Conservation (phyloP, 2,797 vertebrate genomes). For the Carcharodon carcharias region DNA sequence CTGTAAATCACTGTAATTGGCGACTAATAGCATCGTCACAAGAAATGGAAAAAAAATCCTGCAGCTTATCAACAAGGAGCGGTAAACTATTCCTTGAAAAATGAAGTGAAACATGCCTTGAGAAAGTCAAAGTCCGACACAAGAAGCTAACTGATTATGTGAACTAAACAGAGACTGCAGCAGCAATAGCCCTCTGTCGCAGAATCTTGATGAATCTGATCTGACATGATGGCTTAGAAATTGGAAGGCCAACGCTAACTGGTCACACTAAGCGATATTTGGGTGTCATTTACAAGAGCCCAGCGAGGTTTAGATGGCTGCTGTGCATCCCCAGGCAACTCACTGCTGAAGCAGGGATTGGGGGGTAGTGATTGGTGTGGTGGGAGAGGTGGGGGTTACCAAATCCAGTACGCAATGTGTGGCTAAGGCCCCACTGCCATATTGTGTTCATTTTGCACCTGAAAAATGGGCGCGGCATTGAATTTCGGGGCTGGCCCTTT, state of each 20-base stretch:
- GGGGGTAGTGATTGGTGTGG: not conserved
- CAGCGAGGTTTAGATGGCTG: not conserved
- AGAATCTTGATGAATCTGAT: not conserved
- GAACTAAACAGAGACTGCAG: not conserved
- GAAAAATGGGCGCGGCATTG: not conserved
- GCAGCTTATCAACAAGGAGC: not conserved
- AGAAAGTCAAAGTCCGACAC: not conserved
- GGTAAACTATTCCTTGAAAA: not conserved
- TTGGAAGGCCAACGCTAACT: not conserved
- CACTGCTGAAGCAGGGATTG: not conserved
- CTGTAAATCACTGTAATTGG: conserved; percentile 27
- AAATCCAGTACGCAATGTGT: not conserved
- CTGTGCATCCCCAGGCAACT: not conserved
- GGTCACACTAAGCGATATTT: not conserved
- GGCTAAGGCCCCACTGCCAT: not conserved
- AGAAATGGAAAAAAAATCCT: not conserved
- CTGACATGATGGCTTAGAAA: not conserved
- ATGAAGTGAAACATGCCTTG: not conserved
- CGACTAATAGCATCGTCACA: not conserved
- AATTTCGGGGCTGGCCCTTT: not conserved
- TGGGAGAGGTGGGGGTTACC: not conserved
- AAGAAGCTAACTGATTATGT: not conserved
- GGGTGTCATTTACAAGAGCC: not conserved
- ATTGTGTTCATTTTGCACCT: not conserved
- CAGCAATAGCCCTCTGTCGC: not conserved